Conservation (phyloP, 2,113 vertebrate genomes). For the Paracyprichromis sp. region DNA sequence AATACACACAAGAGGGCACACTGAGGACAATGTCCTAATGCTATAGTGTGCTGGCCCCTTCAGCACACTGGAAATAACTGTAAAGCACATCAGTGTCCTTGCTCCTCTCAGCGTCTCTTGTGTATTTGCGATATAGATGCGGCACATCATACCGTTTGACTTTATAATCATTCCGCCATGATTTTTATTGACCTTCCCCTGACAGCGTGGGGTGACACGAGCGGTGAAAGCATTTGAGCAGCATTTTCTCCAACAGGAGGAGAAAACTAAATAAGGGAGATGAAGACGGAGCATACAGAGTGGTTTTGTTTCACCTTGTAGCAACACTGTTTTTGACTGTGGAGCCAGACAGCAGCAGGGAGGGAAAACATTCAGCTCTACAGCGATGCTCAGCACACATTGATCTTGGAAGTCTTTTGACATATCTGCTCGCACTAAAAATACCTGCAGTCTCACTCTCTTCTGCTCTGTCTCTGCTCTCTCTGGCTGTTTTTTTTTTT, state of each 20-base stretch:
- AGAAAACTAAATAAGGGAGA: not conserved
- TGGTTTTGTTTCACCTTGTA: not conserved
- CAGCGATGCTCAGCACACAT: not conserved
- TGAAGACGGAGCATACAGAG: not conserved
- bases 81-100: not conserved
- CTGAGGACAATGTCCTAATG: not conserved
- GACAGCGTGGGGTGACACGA: not conserved
- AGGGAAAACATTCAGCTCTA: not conserved
- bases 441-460: not conserved
- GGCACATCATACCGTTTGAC: not conserved
- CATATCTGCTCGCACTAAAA: not conserved
- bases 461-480: not conserved
- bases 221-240: not conserved
- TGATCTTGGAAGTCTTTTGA: not conserved
- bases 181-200: not conserved
- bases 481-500: not conserved
- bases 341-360: not conserved
- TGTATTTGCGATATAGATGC: not conserved
- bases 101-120: not conserved
- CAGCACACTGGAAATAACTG: not conserved
- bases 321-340: not conserved
- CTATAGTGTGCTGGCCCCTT: not conserved
- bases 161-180: not conserved
- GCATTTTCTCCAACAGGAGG: not conserved
- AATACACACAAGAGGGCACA: not conserved